Evolutionary conservation across 2,888 invertebrate genomes (phyloP), one percentile per base, ranked within the genome.

Genomic region (Cerceris ruficornis): DNA sequence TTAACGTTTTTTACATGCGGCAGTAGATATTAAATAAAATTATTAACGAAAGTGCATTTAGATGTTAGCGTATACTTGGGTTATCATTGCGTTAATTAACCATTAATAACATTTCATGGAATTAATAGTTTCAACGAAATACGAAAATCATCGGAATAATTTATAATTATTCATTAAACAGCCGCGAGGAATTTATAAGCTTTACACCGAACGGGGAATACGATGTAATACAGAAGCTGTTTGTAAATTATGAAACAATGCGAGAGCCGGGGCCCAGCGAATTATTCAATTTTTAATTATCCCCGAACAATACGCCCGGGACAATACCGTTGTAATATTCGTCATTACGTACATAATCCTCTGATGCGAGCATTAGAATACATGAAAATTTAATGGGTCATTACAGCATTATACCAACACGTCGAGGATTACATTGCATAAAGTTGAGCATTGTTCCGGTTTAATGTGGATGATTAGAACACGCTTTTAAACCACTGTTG

Each of bases 341-440:
- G 46, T 46, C 11, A 46, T 46, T 11, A 8, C 11, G 46, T 46
- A 11, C 11, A 46, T 46, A 46, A 46, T 46, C 46, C 46, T 46
- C 46, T 11, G 46, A 46, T 46, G 5, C 11, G 46, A 46, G 46
- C 46, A 11, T 46, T 67, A 14, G 42, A 57, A 42, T 42, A 14
- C n/a, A 43, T n/a, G 58, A 58, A 46, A 55, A 55, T 55, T 55
- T 67, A 28, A 28, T 67, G 28, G 39, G 28, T 39, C 9, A 58
- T 58, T 58, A 28, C 11, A 13, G 15, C 6, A 13, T 17, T n/a
- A 39, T 14, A 52, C 9, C 8, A 50, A 28, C n/a, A n/a, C 28
- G 9, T 28, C 49, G 39, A 50, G 9, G 41, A 62, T 62, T 50
- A 14, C 50, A 9, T 50, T 8, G 9, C 49, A 41, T 52, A 50